A percentile compares a stretch with the other conserved stretches of the same genome.
These are phyloP conservation scores for Anthoscopus minutus DNA, from an alignment of 2,113 vertebrate genomes.

Conservation along the genomic window DNA sequence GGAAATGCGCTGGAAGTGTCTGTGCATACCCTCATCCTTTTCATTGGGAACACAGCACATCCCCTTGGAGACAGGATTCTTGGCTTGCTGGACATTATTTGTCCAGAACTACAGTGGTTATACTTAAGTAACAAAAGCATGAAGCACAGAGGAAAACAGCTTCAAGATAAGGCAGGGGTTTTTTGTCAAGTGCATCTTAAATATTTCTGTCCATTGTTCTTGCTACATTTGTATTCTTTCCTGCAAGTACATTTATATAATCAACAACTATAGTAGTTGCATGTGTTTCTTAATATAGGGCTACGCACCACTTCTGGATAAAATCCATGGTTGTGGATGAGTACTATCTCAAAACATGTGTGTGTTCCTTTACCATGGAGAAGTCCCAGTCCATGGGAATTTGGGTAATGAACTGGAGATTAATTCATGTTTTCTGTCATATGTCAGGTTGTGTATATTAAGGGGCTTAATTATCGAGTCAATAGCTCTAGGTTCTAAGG, in stretches of 20 bases:
- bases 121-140: not conserved
- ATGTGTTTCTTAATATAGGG: not conserved
- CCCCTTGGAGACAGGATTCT: not conserved
- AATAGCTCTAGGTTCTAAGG: not conserved
- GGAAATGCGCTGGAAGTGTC: not conserved
- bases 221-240: not conserved
- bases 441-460: not conserved
- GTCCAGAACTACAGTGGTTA: not conserved
- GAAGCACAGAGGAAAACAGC: not conserved
- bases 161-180: accelerated
- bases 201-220: not conserved
- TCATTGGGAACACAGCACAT: not conserved
- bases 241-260: not conserved
- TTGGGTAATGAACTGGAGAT: not conserved
- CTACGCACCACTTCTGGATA: not conserved
- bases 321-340: not conserved
- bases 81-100: not conserved
- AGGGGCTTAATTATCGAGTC: not conserved
- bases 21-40: not conserved
- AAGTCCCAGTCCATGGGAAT: not conserved
- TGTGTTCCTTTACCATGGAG: not conserved
- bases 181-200: not conserved
- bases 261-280: not conserved
- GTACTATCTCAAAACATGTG: not conserved
- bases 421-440: not conserved